phyloP scores from a whole-genome alignment of 2,888 invertebrate species.

The Eristalis pertinax region DNA sequence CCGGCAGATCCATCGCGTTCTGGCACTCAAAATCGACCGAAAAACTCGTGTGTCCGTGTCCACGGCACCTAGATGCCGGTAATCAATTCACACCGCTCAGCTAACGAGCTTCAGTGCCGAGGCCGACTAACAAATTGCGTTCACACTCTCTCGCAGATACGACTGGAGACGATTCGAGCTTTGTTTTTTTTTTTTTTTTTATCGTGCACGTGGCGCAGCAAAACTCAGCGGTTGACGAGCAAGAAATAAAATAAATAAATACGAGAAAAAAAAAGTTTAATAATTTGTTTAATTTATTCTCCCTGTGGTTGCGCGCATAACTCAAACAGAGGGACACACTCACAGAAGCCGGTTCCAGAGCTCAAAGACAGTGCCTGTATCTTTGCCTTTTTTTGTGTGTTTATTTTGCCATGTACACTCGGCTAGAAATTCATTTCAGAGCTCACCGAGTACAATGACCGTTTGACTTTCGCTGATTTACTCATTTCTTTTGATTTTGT shows the following conservation, averaged over 20 bases:
- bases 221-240: neutral
- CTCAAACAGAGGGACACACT: conserved; percentile 11
- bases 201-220: neutral
- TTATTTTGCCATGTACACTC: neutral
- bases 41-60: neutral
- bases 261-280: neutral
- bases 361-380: no score
- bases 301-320: conserved; percentile 27
- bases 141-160: neutral
- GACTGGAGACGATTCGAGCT: neutral
- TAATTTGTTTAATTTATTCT: conserved; percentile 16
- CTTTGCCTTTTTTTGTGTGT: neutral
- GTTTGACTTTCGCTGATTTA: conserved; percentile 61
- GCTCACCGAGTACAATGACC: conserved; percentile 44
- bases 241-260: neutral
- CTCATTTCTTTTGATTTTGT: conserved; percentile 9
- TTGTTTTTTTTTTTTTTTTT: neutral
- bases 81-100: conserved; percentile 39
- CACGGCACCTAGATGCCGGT: conserved; percentile 8
- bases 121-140: conserved; percentile 47
- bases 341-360: conserved; percentile 37
- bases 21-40: neutral
- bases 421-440: conserved; percentile 5
- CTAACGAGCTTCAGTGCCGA: conserved; percentile 32
- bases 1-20: neutral